Evolutionary conservation across 2,888 invertebrate genomes (phyloP), one percentile per base, ranked within the genome.

Genomic region (Phytoseiulus persimilis): DNA sequence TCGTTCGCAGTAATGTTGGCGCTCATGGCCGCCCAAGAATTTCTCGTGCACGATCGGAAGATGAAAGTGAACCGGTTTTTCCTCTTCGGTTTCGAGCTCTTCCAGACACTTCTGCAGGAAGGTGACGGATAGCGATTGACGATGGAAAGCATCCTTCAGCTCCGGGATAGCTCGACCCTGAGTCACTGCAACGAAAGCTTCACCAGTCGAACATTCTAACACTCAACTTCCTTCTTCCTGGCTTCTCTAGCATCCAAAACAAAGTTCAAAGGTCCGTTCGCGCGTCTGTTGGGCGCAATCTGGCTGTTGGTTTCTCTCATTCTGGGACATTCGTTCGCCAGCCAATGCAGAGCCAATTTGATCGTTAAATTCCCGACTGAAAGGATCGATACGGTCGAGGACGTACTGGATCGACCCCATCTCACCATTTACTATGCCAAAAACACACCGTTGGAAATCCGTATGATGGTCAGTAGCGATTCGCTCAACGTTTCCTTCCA

Each of bases 311-410:
- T 45, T 23, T 87, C 33, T 2, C 32, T 87, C 11, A 33, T 87
- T 6, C 33, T 87, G 28, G 87, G 87, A 9, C 87, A 87, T 11
- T 87, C 87, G 11, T 87, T 33, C 45, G 87, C 87, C n/a, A 5
- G 87, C 23, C 87, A 87, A n/a, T 87, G 39, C 5, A 33, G 87
- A n/a, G 87, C 87, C 1, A 87, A 87, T 32, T 87, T 87, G 87
- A 87, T 87, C 32, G 87, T 87, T 1, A 33, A 33, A 18, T 23
- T 23, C 5, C 87, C 87, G 6, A 87, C 83, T 31, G 83, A 83
- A 23, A 31, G 83, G 11, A 83, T 83, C 2, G 83, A 83, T 23
- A 31, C 33, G 6, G 45, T 87, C 11, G 87, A 87, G 87, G 87
- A 87, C 33, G 31, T 87, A 6, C 11, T 32, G 5, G 33, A 2